These are phyloP conservation scores for Ctenicera cuprea DNA, from an alignment of 2,888 invertebrate species.

Conservation along the genomic window DNA sequence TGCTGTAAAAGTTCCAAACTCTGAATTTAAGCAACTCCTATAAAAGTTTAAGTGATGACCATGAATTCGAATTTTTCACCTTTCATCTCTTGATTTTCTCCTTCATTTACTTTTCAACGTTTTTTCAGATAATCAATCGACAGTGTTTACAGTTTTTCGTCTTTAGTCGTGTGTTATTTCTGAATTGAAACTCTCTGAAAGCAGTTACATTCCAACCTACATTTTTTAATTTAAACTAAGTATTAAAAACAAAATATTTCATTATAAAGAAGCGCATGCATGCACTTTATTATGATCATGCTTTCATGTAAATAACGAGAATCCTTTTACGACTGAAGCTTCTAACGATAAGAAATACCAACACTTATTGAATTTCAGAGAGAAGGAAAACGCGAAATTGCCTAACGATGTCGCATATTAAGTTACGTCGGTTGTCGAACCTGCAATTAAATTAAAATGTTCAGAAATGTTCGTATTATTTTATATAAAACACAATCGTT, in stretches of 20 bases:
- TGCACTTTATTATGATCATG: too few relatives aligned
- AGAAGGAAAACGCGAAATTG: not conserved
- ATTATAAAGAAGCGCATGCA: too few relatives aligned
- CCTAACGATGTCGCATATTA: slow-evolving; percentile 2
- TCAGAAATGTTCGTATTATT: not conserved
- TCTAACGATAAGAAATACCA: not conserved
- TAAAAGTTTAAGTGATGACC: slow-evolving; percentile 16
- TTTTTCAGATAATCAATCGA: too few relatives aligned
- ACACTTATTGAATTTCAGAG: not conserved
- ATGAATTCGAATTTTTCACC: slow-evolving; percentile 12
- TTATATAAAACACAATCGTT: not conserved
- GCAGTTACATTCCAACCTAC: too few relatives aligned
- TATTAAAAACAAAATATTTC: too few relatives aligned
- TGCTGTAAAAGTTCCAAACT: slow-evolving; percentile 11
- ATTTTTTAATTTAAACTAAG: too few relatives aligned
- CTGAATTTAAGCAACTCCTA: slow-evolving; percentile 16
- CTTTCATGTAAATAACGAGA: not conserved
- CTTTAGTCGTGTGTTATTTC: too few relatives aligned
- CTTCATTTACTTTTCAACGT: not conserved
- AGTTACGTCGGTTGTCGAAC: slow-evolving; percentile 9
- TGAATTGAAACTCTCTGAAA: too few relatives aligned
- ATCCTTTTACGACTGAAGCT: not conserved
- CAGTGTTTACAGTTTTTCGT: too few relatives aligned
- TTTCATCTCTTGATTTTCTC: not conserved
- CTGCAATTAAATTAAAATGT: slow-evolving; percentile 9